Conservation (phyloP, 1,140 invertebrate species). For the Drosophila asahinai region DNA sequence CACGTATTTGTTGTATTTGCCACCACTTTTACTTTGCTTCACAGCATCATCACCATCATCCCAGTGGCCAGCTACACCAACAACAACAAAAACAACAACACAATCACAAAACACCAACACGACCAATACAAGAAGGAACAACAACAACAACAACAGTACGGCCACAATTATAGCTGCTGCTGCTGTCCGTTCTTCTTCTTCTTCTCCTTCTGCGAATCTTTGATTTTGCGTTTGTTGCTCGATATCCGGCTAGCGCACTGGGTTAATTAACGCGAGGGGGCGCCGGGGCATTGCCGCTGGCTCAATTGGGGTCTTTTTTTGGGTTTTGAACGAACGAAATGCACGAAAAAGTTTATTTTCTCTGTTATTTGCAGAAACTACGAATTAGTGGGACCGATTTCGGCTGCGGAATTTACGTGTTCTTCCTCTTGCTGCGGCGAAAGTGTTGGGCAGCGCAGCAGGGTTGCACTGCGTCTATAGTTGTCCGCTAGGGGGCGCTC, state of each 20-base stretch:
- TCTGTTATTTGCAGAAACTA: constrained; percentile 70
- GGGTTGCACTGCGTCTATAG: constrained; percentile 1
- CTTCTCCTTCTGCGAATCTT: constrained; percentile 27
- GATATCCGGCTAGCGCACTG: constrained; percentile 8
- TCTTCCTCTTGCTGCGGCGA: constrained; percentile 7
- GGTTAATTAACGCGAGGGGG: background rate
- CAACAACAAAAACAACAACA: constrained; percentile 20
- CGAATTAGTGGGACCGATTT: constrained; percentile 59
- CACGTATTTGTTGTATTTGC: constrained; percentile 30
- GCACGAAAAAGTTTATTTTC: constrained; percentile 72
- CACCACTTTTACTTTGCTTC: constrained; percentile 40
- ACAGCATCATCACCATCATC: constrained; percentile 36
- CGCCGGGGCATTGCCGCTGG: background rate
- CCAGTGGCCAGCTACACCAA: constrained; percentile 27
- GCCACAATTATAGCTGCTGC: constrained; percentile 44
- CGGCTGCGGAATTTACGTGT: constrained; percentile 13
- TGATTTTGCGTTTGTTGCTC: constrained; percentile 29
- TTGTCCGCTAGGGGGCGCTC: background rate
- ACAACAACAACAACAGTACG: constrained; percentile 24
- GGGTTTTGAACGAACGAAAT: constrained; percentile 49
- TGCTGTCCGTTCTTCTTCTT: constrained; percentile 41
- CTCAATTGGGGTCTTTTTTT: constrained; percentile 10
- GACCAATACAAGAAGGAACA: constrained; percentile 27
- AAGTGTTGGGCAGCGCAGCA: constrained; percentile 1
- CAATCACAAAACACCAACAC: constrained; percentile 23